phyloP scores from a whole-genome alignment of 1,140 invertebrate species.

The Diploscapter pachys region DNA sequence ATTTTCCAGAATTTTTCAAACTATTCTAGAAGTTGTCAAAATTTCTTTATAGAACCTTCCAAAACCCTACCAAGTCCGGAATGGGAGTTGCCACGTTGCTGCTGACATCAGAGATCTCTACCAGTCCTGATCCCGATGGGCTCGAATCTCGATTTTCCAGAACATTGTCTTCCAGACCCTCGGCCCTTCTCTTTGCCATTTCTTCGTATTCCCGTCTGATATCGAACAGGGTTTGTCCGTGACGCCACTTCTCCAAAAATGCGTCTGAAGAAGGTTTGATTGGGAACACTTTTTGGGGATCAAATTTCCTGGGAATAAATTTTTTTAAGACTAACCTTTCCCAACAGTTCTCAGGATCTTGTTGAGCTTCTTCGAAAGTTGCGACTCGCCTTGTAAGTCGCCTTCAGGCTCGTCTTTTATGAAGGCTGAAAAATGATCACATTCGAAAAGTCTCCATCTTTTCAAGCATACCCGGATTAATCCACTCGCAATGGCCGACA shows the following conservation, averaged over 20 bases:
- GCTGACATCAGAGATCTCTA: no score
- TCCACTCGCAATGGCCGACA: constrained; percentile 22
- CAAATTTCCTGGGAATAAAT: no score
- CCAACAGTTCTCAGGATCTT: not conserved
- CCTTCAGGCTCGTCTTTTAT: constrained; percentile 23
- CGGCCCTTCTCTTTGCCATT: not conserved
- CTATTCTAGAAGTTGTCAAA: no score
- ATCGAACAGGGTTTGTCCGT: constrained; percentile 9
- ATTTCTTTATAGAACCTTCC: no score
- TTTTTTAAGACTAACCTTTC: not conserved
- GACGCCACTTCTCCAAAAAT: not conserved
- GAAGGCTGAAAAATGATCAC: constrained; percentile 13
- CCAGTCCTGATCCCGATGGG: no score
- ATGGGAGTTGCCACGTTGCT: no score
- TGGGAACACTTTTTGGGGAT: no score
- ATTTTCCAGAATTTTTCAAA: no score
- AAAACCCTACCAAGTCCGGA: no score
- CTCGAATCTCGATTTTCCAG: no score
- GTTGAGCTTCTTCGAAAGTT: not conserved
- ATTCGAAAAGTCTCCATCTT: not conserved
- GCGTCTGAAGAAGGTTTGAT: not conserved
- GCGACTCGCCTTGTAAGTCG: constrained; percentile 17
- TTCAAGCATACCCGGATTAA: constrained; percentile 11
- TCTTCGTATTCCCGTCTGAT: constrained; percentile 15
- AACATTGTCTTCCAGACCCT: no score